Evolutionary conservation across 2,888 invertebrate species (phyloP).

Genomic region (Trachelus troglodyta): DNA sequence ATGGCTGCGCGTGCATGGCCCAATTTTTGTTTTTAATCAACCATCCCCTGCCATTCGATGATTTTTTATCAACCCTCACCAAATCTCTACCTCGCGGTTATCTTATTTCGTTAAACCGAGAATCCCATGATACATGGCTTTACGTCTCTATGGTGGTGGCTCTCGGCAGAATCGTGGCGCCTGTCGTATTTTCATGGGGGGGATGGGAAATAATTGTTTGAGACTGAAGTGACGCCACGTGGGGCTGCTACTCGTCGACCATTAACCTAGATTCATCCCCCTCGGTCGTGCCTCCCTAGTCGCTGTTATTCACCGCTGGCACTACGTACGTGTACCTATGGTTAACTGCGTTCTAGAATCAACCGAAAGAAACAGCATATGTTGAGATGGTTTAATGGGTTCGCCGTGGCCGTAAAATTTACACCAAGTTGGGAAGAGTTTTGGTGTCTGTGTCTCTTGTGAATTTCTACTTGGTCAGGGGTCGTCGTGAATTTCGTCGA

Average conservation of each 20-base stretch:
- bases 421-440: background rate
- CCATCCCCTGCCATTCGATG: background rate
- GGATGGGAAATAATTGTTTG: background rate
- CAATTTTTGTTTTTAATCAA: background rate
- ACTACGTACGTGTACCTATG: background rate
- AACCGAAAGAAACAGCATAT: background rate
- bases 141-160: constrained; percentile 21
- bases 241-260: constrained; percentile 21
- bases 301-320: background rate
- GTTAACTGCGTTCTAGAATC: background rate
- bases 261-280: constrained; percentile 39
- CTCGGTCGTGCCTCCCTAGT: background rate
- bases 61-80: background rate
- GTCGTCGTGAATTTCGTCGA: background rate
- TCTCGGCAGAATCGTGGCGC: constrained; percentile 48
- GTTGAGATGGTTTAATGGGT: background rate
- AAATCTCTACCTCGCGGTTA: background rate
- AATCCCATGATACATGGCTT: background rate
- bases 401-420: background rate
- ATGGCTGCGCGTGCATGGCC: background rate
- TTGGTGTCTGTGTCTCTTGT: background rate
- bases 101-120: background rate
- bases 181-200: constrained; percentile 17
- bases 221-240: background rate
- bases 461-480: background rate